Evolutionary conservation across 2,888 invertebrate genomes (phyloP).

Genomic region (Helobdella robusta): DNA sequence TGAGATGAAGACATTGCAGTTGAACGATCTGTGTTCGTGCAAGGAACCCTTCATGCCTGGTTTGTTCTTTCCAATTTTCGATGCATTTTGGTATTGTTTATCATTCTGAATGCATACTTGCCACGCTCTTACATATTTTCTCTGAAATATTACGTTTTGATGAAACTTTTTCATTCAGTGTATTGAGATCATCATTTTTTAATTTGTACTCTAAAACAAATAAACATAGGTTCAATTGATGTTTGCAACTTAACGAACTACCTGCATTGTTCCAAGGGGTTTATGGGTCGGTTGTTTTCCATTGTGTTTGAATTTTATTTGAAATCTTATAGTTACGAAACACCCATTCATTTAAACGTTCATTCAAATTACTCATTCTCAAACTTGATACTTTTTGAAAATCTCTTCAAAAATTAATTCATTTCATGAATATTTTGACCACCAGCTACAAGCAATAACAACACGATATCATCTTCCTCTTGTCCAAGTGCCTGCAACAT

Average conservation of each 20-base stretch:
- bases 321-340: background rate
- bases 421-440: no score
- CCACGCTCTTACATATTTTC: no score
- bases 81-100: no score
- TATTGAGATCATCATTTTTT: no score
- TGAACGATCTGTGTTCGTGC: slow-evolving; percentile 24
- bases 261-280: slow-evolving; percentile 12
- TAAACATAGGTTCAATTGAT: slow-evolving; percentile 1
- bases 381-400: no score
- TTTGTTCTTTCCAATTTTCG: no score
- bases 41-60: slow-evolving; percentile 31
- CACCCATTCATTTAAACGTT: no score
- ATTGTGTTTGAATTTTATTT: background rate
- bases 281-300: background rate
- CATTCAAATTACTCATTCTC: no score
- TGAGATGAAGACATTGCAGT: slow-evolving; percentile 21
- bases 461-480: background rate
- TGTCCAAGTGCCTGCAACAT: slow-evolving; percentile 26
- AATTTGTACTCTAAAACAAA: no score
- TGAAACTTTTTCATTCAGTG: no score
- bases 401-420: no score
- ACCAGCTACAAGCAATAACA: background rate
- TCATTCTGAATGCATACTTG: background rate
- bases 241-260: slow-evolving; percentile 23
- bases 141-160: no score